Percentiles rank a stretch among this genome's conserved stretches.
Conservation (phyloP, 2,888 invertebrate species). For the Phortica magna region DNA sequence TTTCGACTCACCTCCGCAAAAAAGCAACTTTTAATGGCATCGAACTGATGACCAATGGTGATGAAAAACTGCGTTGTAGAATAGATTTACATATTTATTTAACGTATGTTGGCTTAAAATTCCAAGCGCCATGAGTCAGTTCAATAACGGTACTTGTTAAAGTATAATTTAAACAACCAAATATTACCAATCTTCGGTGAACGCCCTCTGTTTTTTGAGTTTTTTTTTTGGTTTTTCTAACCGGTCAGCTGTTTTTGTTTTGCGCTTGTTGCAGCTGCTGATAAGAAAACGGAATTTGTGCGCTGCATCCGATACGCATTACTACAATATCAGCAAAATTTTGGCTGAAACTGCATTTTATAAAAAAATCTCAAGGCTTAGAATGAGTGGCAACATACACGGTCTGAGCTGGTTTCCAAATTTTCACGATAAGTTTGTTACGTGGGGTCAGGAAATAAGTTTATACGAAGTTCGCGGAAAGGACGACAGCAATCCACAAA, state of each 20-base stretch:
- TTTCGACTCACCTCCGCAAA: too few species aligned
- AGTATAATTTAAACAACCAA: too few species aligned
- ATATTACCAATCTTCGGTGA: too few species aligned
- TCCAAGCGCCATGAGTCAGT: too few species aligned
- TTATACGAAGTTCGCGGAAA: conserved; percentile 85
- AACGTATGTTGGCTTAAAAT: too few species aligned
- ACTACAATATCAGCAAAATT: not conserved
- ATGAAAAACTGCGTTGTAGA: too few species aligned
- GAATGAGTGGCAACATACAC: conserved; percentile 82
- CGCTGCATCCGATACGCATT: not conserved
- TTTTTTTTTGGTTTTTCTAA: not conserved
- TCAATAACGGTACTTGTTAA: too few species aligned
- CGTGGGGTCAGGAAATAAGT: conserved; percentile 94
- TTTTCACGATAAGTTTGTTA: conserved; percentile 88
- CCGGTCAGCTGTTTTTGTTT: not conserved
- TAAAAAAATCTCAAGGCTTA: conserved; percentile 35
- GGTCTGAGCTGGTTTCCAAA: conserved; percentile 94
- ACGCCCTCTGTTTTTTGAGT: not conserved
- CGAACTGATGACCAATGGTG: too few species aligned
- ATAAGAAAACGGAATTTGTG: conserved; percentile 3
- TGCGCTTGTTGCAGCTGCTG: not conserved
- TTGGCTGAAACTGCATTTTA: not conserved
- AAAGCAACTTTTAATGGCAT: too few species aligned
- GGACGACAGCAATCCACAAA: conserved; percentile 50
- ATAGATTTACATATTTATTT: too few species aligned